phyloP scores from a whole-genome alignment of 2,888 invertebrate genomes.

The Ecdyonurus torrentis region DNA sequence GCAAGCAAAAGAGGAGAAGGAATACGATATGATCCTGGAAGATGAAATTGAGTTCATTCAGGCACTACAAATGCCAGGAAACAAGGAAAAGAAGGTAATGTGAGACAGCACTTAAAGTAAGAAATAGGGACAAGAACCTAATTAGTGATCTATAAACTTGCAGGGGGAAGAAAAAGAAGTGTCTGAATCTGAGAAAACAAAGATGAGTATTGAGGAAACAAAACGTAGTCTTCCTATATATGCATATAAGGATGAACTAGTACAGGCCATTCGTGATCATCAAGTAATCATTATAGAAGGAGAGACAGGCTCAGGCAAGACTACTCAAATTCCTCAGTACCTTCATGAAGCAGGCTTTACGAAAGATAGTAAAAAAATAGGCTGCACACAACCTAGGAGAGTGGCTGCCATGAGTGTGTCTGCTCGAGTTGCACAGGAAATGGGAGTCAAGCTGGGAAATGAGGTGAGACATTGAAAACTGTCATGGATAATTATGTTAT shows the following conservation, averaged over 20 bases:
- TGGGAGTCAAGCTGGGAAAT: conserved; percentile 88
- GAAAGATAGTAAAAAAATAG: conserved; percentile 56
- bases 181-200: conserved; percentile 50
- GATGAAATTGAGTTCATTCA: conserved; percentile 98
- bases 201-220: conserved; percentile 76
- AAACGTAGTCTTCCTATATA: conserved; percentile 85
- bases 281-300: conserved; percentile 92
- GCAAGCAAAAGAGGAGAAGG: conserved; percentile 30
- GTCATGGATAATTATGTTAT: background rate
- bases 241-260: conserved; percentile 75
- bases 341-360: conserved; percentile 87
- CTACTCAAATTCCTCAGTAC: conserved; percentile 98
- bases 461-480: conserved; percentile 48
- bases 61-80: conserved; percentile 63
- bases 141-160: background rate
- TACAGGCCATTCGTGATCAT: conserved; percentile 78
- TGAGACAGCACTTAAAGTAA: background rate
- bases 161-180: conserved; percentile 37
- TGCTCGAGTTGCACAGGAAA: conserved; percentile 93
- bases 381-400: conserved; percentile 92
- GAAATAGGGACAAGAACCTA: background rate
- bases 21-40: conserved; percentile 81
- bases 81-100: conserved; percentile 25
- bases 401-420: conserved; percentile 99
- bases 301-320: conserved; percentile 98